A percentile compares a stretch with the other conserved stretches of the same genome.
Evolutionary conservation across 2,888 invertebrate genomes (phyloP).

Genomic region (Xylota sylvarum): DNA sequence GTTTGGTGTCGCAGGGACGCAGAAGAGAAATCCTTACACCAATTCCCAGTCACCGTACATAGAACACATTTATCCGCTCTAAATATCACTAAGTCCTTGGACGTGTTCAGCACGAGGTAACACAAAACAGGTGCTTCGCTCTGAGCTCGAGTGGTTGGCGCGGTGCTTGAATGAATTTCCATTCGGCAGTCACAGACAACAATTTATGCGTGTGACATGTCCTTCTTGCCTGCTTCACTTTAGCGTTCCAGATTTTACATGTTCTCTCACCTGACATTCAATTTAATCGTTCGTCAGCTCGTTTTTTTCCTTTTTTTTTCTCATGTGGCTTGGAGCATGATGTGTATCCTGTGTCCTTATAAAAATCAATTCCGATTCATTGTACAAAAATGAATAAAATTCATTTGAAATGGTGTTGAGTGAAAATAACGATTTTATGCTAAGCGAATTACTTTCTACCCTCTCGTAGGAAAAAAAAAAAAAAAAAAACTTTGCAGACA

Average conservation of each 20-base stretch:
- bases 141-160: slow-evolving; percentile 30
- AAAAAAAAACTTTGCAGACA: slow-evolving; percentile 1
- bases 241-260: not conserved
- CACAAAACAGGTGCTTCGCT: slow-evolving; percentile 38
- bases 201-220: slow-evolving; percentile 68
- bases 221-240: slow-evolving; percentile 36
- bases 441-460: slow-evolving; percentile 26
- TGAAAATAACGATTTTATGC: slow-evolving; percentile 58
- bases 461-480: not conserved
- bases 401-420: slow-evolving; percentile 51
- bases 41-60: slow-evolving; percentile 15
- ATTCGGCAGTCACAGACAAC: slow-evolving; percentile 57
- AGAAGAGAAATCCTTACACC: slow-evolving; percentile 11
- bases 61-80: slow-evolving; percentile 63
- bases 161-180: slow-evolving; percentile 55
- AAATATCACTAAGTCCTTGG: slow-evolving; percentile 57
- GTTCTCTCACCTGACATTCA: slow-evolving; percentile 48
- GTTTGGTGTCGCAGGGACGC: slow-evolving; percentile 1
- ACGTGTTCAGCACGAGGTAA: slow-evolving; percentile 15
- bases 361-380: slow-evolving; percentile 59
- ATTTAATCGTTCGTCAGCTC: slow-evolving; percentile 54
- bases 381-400: slow-evolving; percentile 39
- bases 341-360: not conserved
- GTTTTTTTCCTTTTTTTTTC: slow-evolving; percentile 11
- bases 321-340: too few relatives aligned